phyloP scores from a whole-genome alignment of 2,797 vertebrate species.

The Hylomyscus alleni region DNA sequence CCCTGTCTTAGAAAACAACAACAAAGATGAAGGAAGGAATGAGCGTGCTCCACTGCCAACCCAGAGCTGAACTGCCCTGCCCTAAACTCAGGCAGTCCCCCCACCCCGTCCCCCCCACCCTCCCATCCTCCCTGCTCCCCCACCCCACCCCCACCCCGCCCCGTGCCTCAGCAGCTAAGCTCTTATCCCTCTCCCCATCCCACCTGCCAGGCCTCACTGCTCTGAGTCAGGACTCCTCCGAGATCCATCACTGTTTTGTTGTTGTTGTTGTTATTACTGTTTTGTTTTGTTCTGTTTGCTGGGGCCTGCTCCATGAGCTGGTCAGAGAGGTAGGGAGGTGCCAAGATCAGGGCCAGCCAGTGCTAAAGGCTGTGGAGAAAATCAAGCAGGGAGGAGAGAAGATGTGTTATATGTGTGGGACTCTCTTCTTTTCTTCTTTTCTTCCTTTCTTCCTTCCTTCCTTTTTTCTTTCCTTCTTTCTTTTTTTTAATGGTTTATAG shows the following conservation, averaged over 20 bases:
- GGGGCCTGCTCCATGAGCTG: no score
- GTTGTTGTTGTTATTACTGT: not conserved
- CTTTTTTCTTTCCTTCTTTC: no score
- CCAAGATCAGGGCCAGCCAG: not conserved
- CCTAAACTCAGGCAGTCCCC: not conserved
- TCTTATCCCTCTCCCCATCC: not conserved
- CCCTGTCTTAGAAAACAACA: not conserved
- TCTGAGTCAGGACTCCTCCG: not conserved
- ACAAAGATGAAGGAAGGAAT: not conserved
- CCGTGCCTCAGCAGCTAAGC: not conserved
- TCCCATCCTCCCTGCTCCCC: no score
- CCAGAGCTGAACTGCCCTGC: not conserved
- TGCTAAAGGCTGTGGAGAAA: not conserved
- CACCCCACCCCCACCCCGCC: no score
- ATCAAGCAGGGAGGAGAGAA: not conserved
- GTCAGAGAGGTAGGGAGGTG: no score
- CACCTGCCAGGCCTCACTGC: accelerated
- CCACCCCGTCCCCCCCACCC: no score
- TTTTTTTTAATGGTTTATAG: no score
- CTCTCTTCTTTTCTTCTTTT: no score
- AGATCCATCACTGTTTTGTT: not conserved
- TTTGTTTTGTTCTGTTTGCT: no score
- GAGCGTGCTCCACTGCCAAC: not conserved
- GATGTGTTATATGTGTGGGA: not conserved
- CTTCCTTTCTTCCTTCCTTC: no score